Evolutionary conservation across 2,888 invertebrate genomes (phyloP).

Genomic region (Pheosia gnoma): DNA sequence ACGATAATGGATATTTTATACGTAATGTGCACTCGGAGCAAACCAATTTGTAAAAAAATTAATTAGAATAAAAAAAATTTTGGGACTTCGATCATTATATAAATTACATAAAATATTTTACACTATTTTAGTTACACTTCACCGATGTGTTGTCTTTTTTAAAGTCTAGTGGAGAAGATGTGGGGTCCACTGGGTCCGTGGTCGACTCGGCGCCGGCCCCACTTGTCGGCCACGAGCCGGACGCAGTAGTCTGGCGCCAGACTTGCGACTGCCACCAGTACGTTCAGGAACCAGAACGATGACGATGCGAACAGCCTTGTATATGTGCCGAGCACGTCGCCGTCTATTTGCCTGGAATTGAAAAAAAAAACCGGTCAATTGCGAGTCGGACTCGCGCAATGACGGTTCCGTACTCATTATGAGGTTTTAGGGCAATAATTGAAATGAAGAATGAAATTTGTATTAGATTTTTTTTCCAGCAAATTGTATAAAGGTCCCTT

Average conservation of each 20-base stretch:
- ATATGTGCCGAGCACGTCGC: conserved; percentile 85
- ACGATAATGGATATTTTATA: too few species aligned
- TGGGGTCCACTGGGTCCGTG: conserved; percentile 7
- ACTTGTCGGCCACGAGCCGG: conserved; percentile 54
- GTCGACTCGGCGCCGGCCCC: conserved; percentile 29
- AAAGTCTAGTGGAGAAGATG: conserved; percentile 56
- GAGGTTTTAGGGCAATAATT: too few species aligned
- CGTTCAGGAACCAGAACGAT: conserved; percentile 84
- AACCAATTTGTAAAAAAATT: too few species aligned
- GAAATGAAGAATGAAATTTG: too few species aligned
- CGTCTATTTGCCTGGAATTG: conserved; percentile 65
- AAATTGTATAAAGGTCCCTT: too few species aligned
- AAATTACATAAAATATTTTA: too few species aligned
- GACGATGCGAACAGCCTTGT: conserved; percentile 82
- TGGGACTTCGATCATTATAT: too few species aligned
- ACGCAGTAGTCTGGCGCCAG: conserved; percentile 82
- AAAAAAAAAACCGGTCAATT: neutral
- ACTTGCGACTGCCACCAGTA: conserved; percentile 74
- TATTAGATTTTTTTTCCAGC: too few species aligned
- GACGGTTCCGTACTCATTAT: too few species aligned
- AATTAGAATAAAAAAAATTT: too few species aligned
- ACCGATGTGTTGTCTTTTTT: conserved; percentile 14
- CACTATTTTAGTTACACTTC: conserved; percentile 6
- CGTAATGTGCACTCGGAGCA: too few species aligned
- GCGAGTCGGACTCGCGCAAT: too few species aligned